These are phyloP conservation scores for Diuraphis noxia DNA, from an alignment of 1,140 invertebrate genomes.

Conservation along the genomic window DNA sequence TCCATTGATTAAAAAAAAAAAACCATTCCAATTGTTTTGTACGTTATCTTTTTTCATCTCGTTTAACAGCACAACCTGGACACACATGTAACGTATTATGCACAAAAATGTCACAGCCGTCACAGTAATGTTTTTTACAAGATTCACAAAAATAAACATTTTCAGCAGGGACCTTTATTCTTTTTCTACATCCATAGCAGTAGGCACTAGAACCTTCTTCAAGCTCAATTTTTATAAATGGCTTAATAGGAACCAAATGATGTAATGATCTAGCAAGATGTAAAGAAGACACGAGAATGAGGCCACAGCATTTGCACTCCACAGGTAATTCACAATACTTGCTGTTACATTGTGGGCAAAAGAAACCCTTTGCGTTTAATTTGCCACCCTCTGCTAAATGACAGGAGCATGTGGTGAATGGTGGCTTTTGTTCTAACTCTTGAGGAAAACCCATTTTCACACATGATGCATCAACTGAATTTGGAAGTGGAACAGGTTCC, in stretches of 20 bases:
- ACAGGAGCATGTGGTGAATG: constrained; percentile 78
- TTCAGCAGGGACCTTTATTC: constrained; percentile 40
- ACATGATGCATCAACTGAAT: constrained; percentile 77
- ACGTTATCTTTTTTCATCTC: constrained; percentile 47
- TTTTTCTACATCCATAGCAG: constrained; percentile 76
- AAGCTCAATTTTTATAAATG: constrained; percentile 75
- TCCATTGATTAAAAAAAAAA: background rate
- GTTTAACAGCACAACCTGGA: constrained; percentile 80
- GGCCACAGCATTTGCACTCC: constrained; percentile 91
- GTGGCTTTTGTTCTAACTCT: constrained; percentile 69
- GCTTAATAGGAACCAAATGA: constrained; percentile 89
- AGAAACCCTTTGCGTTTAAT: constrained; percentile 78
- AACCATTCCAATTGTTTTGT: background rate
- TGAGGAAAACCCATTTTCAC: constrained; percentile 94
- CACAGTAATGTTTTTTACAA: constrained; percentile 82
- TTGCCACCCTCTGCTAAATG: constrained; percentile 79
- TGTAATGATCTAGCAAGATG: constrained; percentile 96
- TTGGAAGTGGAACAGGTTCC: constrained; percentile 67
- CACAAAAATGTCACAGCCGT: constrained; percentile 94
- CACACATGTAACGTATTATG: constrained; percentile 92
- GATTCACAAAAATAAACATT: constrained; percentile 67
- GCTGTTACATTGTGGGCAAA: constrained; percentile 91
- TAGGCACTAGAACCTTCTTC: constrained; percentile 60
- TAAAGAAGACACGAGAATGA: constrained; percentile 96
- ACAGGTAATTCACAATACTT: constrained; percentile 98